Evolutionary conservation across 1,140 invertebrate species (phyloP).

Genomic region (Nomia melanderi): DNA sequence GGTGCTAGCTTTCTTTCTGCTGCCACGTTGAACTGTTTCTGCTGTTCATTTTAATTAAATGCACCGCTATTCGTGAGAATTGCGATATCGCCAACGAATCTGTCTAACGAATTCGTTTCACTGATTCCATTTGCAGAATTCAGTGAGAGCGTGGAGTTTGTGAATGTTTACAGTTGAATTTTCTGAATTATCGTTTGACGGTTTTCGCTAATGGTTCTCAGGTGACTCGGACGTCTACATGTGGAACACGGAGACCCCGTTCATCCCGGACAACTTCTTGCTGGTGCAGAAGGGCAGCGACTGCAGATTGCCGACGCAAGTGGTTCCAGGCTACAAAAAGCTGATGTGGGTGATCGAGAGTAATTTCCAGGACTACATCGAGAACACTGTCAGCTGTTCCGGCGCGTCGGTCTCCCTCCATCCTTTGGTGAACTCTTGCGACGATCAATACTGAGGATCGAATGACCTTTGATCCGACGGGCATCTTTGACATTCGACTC

Average conservation of each 20-base stretch:
- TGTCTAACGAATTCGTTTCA: no score
- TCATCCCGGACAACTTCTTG: conserved; percentile 81
- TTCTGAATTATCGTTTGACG: background rate
- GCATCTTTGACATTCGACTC: background rate
- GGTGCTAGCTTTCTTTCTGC: no score
- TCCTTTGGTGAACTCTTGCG: conserved; percentile 77
- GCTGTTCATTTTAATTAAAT: no score
- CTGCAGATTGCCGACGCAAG: conserved; percentile 83
- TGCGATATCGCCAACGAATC: no score
- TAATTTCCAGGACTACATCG: conserved; percentile 85
- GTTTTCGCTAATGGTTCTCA: conserved; percentile 18
- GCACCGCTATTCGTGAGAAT: no score
- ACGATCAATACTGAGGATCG: conserved; percentile 40
- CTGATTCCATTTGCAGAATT: no score
- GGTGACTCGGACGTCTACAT: conserved; percentile 84
- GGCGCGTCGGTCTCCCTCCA: conserved; percentile 81
- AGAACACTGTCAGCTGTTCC: conserved; percentile 82
- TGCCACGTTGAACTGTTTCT: no score
- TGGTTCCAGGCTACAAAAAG: conserved; percentile 81
- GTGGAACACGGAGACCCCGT: conserved; percentile 83
- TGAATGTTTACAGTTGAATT: no score
- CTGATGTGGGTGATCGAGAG: conserved; percentile 85
- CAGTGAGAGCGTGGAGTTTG: no score
- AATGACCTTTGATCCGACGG: background rate
- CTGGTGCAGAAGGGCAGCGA: conserved; percentile 83